Conservation (phyloP, 1,140 invertebrate species). For the Anthonomus grandis region DNA sequence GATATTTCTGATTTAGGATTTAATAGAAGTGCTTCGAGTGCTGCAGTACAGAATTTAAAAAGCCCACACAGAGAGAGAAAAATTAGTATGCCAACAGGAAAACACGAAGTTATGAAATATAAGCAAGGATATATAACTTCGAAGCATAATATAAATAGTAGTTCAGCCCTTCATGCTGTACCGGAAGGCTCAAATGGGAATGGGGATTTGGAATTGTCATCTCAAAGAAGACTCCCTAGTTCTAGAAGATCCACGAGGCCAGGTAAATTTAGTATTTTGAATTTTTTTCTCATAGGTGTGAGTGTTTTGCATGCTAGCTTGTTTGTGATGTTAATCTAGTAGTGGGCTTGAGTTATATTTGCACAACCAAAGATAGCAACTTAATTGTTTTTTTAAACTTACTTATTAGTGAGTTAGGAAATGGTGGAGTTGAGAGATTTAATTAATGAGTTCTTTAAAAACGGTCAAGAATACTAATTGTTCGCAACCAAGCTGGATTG, state of each 20-base stretch:
- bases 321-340: too few relatives aligned
- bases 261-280: conserved; percentile 8
- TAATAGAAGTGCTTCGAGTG: conserved; percentile 54
- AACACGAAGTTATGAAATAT: conserved; percentile 43
- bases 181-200: conserved; percentile 51
- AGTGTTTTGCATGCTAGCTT: too few relatives aligned
- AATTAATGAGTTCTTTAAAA: too few relatives aligned
- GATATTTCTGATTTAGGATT: conserved; percentile 36
- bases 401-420: too few relatives aligned
- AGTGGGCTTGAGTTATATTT: too few relatives aligned
- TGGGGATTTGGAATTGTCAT: conserved; percentile 35
- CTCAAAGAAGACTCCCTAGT: conserved; percentile 37
- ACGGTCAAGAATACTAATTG: too few relatives aligned
- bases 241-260: conserved; percentile 21
- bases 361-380: too few relatives aligned
- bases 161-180: conserved; percentile 57
- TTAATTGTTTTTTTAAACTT: too few relatives aligned
- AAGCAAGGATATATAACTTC: conserved; percentile 33
- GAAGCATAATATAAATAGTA: conserved; percentile 42
- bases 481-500: too few relatives aligned
- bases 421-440: too few relatives aligned
- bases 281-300: neutral
- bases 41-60: conserved; percentile 54
- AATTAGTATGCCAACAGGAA: conserved; percentile 53
- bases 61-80: conserved; percentile 48